Conservation (phyloP, 2,797 vertebrate species). For the Mus minutoides region DNA sequence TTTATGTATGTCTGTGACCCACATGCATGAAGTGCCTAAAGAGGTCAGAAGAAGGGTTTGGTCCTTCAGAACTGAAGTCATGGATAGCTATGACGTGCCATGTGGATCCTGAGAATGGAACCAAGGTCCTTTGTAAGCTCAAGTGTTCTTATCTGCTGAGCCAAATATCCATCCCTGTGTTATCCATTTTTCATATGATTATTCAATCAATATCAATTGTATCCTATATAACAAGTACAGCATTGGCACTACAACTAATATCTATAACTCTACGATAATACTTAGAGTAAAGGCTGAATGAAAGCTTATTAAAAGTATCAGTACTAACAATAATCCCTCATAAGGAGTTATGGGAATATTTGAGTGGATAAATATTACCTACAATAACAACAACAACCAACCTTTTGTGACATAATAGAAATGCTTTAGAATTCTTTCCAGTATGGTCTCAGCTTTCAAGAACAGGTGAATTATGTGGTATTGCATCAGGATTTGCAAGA, state of each 20-base stretch:
- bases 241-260: not conserved
- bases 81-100: not conserved
- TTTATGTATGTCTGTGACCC: not conserved
- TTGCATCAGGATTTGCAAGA: not conserved
- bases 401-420: not conserved
- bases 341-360: not conserved
- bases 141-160: not conserved
- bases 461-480: not conserved
- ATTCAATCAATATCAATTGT: not conserved
- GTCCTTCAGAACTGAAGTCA: not conserved
- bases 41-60: not conserved
- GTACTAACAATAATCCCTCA: not conserved
- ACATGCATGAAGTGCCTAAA: not conserved
- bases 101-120: not conserved
- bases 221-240: not conserved
- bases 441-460: not conserved
- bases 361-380: constrained; percentile 12
- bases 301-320: constrained; percentile 35
- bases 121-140: not conserved
- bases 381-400: not conserved
- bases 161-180: not conserved
- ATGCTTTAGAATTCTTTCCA: constrained; percentile 15
- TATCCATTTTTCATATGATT: not conserved
- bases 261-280: not conserved
- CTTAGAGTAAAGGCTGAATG: constrained; percentile 1